Conservation (phyloP, 2,797 vertebrate genomes). For the Allobates femoralis region DNA sequence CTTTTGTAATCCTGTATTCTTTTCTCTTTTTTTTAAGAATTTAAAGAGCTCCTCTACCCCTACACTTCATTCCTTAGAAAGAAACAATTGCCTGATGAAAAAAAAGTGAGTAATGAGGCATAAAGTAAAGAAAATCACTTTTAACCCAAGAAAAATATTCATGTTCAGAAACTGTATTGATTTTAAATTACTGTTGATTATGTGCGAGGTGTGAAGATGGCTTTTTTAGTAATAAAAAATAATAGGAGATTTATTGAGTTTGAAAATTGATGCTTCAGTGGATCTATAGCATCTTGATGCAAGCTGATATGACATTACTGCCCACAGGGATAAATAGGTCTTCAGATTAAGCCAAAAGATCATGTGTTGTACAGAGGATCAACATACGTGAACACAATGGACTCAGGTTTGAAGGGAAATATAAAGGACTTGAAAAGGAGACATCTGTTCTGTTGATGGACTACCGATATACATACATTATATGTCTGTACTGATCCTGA, state of each 20-base stretch:
- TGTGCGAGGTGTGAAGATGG: constrained; percentile 49
- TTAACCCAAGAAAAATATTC: constrained; percentile 63
- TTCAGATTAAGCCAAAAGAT: background rate
- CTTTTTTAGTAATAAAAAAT: constrained; percentile 49
- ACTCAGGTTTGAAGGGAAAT: background rate
- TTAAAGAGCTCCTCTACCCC: constrained; percentile 14
- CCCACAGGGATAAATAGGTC: background rate
- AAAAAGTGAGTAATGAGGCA: constrained; percentile 63
- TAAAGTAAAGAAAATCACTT: constrained; percentile 64
- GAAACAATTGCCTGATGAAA: background rate
- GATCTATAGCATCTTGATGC: constrained; percentile 17
- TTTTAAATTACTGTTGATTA: constrained; percentile 70
- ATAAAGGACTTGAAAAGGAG: no score
- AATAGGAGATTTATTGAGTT: constrained; percentile 58
- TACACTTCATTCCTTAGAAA: constrained; percentile 19
- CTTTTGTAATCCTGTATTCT: background rate
- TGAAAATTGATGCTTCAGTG: constrained; percentile 36
- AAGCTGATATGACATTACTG: background rate
- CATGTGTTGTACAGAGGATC: background rate
- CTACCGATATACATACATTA: no score
- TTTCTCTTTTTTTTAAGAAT: constrained; percentile 23
- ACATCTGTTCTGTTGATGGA: no score
- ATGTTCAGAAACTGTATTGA: constrained; percentile 65
- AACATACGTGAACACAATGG: background rate
- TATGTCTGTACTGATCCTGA: no score